Evolutionary conservation across 2,888 invertebrate species (phyloP), one percentile per base, ranked within the genome.

Genomic region (Zygogramma bicolorata): DNA sequence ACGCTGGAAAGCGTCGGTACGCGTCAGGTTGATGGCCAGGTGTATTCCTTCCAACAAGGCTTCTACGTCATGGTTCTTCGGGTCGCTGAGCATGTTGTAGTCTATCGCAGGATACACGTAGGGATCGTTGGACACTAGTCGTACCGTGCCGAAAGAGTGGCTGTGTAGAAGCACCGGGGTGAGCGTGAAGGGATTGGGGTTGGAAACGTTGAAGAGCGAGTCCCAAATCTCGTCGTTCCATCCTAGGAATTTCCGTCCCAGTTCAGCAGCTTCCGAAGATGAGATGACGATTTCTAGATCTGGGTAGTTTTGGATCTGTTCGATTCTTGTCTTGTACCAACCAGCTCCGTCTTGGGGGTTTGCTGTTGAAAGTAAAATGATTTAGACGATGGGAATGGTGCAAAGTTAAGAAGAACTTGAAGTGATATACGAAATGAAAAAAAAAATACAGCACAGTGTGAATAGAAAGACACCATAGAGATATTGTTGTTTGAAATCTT

Each of bases 1-100:
- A 74, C 88, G 88, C 70, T 86, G 84, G 80, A 90, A 90, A 0
- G 89, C 88, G 46, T 86, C 84, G 0, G 90, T 88, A 75, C 89
- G 86, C 70, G 88, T 87, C 59, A 90, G 83, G 74, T 77, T 71
- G 38, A 87, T 67, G 0, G 85, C 85, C 49, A 87, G 79, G 69
- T 87, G 85, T 0, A 87, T 85, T 3, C 89, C 90, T 78, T 90
- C 89, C 0, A 90, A 88, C 20, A 91, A 82, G 0, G 86, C 87
- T 1, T 88, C 86, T 0, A 90, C 89, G 82, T 88, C 90, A 65
- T 79, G 77, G 20, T 71, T 63, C n/a, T 74, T 38, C 0, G 90
- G 89, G 80, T 91, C 88, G 3, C 87, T 87, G 61, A 93, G 88
- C 79, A 93, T 93, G 81, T 92, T 92, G 0, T 92, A 90, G 77